These are phyloP conservation scores for Sarotherodon lohbergeri DNA, from an alignment of 2,113 vertebrate species.

Conservation along the genomic window DNA sequence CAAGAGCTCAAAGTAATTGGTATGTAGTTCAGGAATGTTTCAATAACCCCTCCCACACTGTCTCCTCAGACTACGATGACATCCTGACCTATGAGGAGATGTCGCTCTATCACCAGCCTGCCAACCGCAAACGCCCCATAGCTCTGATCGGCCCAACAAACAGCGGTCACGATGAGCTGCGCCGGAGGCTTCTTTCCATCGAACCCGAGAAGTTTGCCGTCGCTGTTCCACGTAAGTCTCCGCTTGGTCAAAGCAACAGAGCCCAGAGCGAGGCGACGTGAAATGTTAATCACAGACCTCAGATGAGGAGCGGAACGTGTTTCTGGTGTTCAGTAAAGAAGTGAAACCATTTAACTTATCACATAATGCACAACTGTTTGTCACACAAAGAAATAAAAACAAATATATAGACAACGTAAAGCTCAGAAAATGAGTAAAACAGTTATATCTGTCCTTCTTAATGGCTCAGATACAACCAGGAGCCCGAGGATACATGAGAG, in stretches of 20 bases:
- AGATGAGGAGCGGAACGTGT: background rate
- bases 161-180: constrained; percentile 89
- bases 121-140: constrained; percentile 88
- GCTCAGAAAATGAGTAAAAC: background rate
- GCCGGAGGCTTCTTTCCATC: constrained; percentile 82
- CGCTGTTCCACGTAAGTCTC: constrained; percentile 86
- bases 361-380: background rate
- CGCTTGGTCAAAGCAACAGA: background rate
- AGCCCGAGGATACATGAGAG: constrained; percentile 82
- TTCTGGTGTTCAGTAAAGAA: background rate
- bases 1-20: background rate
- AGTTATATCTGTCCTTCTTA: background rate
- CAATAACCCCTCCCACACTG: background rate
- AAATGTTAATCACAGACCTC: background rate
- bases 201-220: constrained; percentile 86
- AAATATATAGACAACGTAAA: background rate
- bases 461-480: constrained; percentile 84
- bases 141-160: constrained; percentile 88
- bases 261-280: background rate
- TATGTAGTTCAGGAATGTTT: background rate
- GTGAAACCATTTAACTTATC: background rate
- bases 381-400: background rate
- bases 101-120: constrained; percentile 93
- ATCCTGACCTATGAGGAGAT: constrained; percentile 96
- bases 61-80: constrained; percentile 82